Percentiles rank a stretch among this genome's conserved stretches.
These are phyloP conservation scores for Mesocentrotus franciscanus DNA, from an alignment of 53 echinoderm and acorn worm species.

Conservation along the genomic window DNA sequence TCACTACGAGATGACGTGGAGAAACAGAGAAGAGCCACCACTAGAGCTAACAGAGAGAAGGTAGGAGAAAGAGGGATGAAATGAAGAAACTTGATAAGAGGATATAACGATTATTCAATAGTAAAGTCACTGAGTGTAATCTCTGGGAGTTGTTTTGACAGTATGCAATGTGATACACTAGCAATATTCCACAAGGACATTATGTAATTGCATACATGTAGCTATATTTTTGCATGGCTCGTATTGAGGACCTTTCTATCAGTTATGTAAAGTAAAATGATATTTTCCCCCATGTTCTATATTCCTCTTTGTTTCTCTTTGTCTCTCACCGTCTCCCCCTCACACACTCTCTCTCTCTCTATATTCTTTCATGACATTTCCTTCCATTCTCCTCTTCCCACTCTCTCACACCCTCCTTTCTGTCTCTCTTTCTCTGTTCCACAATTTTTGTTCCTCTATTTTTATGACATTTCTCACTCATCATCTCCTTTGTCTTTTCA, in stretches of 20 bases:
- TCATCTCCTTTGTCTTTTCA: background rate
- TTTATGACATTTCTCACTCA: too few species aligned
- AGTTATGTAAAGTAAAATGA: too few species aligned
- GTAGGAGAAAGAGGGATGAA: constrained; percentile 50
- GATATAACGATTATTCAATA: background rate
- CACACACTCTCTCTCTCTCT: background rate
- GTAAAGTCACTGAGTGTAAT: too few species aligned
- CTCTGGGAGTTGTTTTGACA: too few species aligned
- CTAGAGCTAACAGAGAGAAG: constrained; percentile 86
- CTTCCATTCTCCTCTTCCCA: background rate
- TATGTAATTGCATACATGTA: too few species aligned
- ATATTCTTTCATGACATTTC: background rate
- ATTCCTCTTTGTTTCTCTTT: too few species aligned
- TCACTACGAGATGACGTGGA: constrained; percentile 76
- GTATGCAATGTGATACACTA: too few species aligned
- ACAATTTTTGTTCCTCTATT: background rate
- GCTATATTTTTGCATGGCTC: too few species aligned
- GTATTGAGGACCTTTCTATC: too few species aligned
- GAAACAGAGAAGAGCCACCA: constrained; percentile 78
- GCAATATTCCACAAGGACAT: too few species aligned
- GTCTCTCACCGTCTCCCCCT: too few species aligned
- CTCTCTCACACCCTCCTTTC: background rate
- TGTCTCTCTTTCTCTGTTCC: background rate
- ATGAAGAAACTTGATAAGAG: background rate
- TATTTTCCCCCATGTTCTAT: too few species aligned